Evolutionary conservation across 2,113 vertebrate species (phyloP).

Genomic region (Mesitornis unicolor): DNA sequence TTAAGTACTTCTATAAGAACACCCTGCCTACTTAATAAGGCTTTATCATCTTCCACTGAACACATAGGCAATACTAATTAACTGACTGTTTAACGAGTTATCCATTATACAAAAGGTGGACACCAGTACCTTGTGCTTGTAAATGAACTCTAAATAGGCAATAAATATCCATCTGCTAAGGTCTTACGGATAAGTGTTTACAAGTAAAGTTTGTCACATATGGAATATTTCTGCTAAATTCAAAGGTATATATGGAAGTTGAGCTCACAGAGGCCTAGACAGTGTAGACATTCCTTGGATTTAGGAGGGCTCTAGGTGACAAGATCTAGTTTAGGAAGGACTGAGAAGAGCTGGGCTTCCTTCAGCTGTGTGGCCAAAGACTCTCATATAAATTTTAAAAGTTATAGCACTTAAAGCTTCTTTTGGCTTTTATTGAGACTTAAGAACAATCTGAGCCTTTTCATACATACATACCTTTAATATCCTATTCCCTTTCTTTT

Average conservation of each 20-base stretch:
- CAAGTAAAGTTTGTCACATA: neutral
- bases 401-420: neutral
- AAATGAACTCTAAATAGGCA: neutral
- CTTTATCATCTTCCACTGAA: neutral
- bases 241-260: neutral
- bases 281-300: neutral
- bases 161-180: neutral
- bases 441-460: neutral
- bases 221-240: neutral
- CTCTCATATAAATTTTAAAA: neutral
- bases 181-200: neutral
- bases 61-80: neutral
- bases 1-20: neutral
- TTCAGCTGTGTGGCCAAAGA: neutral
- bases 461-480: neutral
- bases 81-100: neutral
- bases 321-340: neutral
- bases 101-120: fast-evolving
- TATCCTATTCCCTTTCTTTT: neutral
- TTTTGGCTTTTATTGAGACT: neutral
- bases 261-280: neutral
- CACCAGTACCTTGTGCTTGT: neutral
- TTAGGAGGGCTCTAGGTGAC: neutral
- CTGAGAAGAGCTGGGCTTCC: neutral
- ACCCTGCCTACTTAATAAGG: neutral